phyloP scores from a whole-genome alignment of 1,140 invertebrate species.

The Penaeus vannamei region DNA sequence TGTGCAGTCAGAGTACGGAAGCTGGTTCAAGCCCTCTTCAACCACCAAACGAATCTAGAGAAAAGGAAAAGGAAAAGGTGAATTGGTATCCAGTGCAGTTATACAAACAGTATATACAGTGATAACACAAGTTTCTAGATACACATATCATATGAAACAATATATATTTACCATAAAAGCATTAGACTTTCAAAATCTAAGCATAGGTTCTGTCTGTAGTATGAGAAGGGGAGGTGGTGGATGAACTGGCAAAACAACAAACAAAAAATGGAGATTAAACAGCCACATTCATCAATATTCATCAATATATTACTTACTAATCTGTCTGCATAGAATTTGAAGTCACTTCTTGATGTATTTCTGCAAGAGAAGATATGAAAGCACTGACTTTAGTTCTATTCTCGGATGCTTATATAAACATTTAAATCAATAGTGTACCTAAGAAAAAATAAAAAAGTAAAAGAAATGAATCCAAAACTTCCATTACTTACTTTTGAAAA shows the following conservation, averaged over 20 bases:
- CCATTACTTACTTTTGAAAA: too few relatives aligned
- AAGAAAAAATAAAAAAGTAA: neutral
- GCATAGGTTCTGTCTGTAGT: neutral
- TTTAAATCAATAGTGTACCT: neutral
- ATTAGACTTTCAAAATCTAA: neutral
- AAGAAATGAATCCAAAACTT: too few relatives aligned
- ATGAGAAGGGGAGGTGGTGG: neutral
- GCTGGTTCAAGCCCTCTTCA: slow-evolving; percentile 97
- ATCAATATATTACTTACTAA: slow-evolving; percentile 72
- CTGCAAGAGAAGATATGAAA: slow-evolving; percentile 36
- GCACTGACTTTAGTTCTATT: neutral
- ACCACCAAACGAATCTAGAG: slow-evolving; percentile 92
- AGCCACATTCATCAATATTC: neutral
- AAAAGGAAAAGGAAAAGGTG: slow-evolving; percentile 38
- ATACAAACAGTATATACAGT: neutral
- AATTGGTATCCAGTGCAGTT: neutral
- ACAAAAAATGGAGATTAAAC: neutral
- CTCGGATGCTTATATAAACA: neutral
- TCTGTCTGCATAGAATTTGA: slow-evolving; percentile 96
- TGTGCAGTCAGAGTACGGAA: slow-evolving; percentile 91
- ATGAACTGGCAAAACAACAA: neutral
- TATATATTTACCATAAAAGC: neutral
- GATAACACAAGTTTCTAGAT: neutral
- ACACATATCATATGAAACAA: neutral
- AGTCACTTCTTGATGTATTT: slow-evolving; percentile 93